Conservation (phyloP, 2,113 vertebrate species). For the Halichoerus grypus region DNA sequence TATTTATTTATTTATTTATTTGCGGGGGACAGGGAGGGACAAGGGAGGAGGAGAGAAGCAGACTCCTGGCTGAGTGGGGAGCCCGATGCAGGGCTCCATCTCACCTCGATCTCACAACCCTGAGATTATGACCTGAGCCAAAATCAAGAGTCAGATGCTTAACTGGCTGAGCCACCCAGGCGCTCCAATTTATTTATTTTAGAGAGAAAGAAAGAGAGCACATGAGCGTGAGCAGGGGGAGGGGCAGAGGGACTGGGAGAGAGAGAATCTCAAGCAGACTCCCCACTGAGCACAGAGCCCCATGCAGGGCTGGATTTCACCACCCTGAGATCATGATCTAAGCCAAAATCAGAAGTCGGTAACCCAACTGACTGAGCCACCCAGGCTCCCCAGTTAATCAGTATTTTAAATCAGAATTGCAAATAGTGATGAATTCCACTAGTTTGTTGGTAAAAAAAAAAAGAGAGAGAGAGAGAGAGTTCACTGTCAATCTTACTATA, state of each 20-base stretch:
- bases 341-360: neutral
- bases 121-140: neutral
- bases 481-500: neutral
- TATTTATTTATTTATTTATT: too few species aligned
- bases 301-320: neutral
- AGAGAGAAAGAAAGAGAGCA: neutral
- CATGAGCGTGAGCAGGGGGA: neutral
- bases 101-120: neutral
- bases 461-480: neutral
- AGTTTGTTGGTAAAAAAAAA: neutral
- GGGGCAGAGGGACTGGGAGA: neutral
- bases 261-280: neutral
- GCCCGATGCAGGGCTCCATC: neutral
- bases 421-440: neutral
- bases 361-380: neutral
- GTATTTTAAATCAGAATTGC: conserved; percentile 39
- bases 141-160: neutral
- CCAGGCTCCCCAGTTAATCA: neutral
- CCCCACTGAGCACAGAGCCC: too few species aligned
- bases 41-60: neutral
- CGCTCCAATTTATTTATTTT: neutral
- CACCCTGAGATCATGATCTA: neutral
- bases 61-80: too few species aligned
- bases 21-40: too few species aligned
- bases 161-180: neutral